Conservation (phyloP, 2,888 invertebrate genomes). For the Synanthedon formicaeformis region DNA sequence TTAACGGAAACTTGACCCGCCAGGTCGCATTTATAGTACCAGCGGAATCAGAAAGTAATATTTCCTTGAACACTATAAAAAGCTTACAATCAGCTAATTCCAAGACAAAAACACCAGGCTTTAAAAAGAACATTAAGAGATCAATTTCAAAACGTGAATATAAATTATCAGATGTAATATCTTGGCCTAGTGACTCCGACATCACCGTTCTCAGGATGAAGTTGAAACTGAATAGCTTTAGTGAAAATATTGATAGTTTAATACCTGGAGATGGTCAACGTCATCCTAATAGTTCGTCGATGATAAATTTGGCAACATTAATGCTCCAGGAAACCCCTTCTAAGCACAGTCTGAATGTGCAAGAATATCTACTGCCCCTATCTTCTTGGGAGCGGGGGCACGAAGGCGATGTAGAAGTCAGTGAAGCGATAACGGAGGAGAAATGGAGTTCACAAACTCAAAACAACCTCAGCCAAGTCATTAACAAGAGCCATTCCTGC, state of each 20-base stretch:
- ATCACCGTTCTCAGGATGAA: slow-evolving; percentile 70
- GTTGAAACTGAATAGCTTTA: slow-evolving; percentile 31
- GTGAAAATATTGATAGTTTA: slow-evolving; percentile 52
- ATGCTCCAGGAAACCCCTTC: slow-evolving; percentile 49
- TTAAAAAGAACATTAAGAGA: slow-evolving; percentile 34
- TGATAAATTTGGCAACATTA: slow-evolving; percentile 71
- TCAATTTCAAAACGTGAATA: slow-evolving; percentile 26
- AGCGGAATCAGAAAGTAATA: slow-evolving; percentile 25
- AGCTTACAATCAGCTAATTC: slow-evolving; percentile 36
- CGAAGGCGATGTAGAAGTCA: slow-evolving; percentile 6
- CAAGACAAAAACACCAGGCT: slow-evolving; percentile 21
- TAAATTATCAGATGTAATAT: slow-evolving; percentile 32
- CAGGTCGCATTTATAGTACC: slow-evolving; percentile 46
- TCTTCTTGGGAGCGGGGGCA: slow-evolving; percentile 67
- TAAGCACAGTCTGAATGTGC: slow-evolving; percentile 40
- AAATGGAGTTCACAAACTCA: background rate
- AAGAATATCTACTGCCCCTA: slow-evolving; percentile 66
- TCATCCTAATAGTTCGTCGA: slow-evolving; percentile 67
- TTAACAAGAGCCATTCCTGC: background rate
- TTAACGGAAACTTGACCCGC: slow-evolving; percentile 37
- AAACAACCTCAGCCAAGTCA: background rate
- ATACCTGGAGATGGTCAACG: slow-evolving; percentile 70
- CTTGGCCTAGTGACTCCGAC: slow-evolving; percentile 72
- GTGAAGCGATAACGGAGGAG: background rate
- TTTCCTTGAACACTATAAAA: slow-evolving; percentile 30